Conservation (phyloP, 2,797 vertebrate species). For the Pachyuromys duprasi region DNA sequence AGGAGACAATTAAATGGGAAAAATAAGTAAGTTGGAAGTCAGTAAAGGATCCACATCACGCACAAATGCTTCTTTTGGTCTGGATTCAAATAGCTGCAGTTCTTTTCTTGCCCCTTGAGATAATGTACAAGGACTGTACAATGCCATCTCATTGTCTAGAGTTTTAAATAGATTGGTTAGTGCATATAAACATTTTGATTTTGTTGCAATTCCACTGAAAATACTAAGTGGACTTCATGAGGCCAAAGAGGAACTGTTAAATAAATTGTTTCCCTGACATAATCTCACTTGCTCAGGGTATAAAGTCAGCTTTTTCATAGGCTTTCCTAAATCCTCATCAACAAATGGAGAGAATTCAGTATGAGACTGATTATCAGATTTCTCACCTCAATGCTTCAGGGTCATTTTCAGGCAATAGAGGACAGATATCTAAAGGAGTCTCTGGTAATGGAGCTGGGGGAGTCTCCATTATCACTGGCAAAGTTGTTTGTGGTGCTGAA, state of each 20-base stretch:
- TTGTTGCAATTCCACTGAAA: neutral
- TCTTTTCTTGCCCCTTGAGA: neutral
- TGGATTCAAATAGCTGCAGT: neutral
- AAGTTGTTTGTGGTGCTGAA: neutral
- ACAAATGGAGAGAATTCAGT: neutral
- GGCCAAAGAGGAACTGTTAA: neutral
- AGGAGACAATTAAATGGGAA: neutral
- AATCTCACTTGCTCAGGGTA: neutral
- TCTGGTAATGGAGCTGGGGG: neutral
- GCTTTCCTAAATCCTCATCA: neutral
- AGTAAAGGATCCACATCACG: neutral
- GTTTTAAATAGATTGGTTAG: neutral
- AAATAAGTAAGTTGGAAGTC: neutral
- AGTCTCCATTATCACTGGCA: neutral
- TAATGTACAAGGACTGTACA: neutral
- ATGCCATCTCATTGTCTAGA: neutral
- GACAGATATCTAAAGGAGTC: no score
- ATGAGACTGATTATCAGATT: neutral
- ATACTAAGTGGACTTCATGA: neutral
- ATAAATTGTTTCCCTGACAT: neutral
- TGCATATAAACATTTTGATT: neutral
- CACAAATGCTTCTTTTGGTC: neutral
- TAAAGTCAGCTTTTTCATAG: neutral
- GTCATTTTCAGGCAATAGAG: no score
- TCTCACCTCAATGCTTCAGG: neutral